Percentiles rank a stretch among this genome's conserved stretches.
Evolutionary conservation across 2,113 vertebrate species (phyloP).

Genomic region (Hemibagrus wyckioides): DNA sequence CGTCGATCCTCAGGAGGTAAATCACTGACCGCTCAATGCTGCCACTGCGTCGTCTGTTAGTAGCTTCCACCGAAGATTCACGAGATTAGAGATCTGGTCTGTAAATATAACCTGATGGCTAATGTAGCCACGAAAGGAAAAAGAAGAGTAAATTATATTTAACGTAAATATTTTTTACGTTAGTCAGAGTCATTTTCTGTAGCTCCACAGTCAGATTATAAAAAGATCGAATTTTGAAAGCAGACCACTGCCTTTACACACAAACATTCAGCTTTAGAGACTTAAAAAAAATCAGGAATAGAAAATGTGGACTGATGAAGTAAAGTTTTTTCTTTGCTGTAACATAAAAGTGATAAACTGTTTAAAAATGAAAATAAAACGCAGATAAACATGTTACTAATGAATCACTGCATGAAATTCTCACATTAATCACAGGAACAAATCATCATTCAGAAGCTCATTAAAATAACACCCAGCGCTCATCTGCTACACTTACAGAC

Average conservation of each 20-base stretch:
- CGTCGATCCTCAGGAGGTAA: slow-evolving; percentile 90
- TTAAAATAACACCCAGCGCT: neutral
- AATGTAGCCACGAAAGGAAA: too few species aligned
- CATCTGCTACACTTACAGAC: too few species aligned
- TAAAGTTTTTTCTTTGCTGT: neutral
- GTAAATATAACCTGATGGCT: neutral
- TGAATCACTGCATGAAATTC: neutral
- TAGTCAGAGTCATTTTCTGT: too few species aligned
- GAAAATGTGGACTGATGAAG: neutral
- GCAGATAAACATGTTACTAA: neutral
- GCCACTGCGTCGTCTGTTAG: neutral
- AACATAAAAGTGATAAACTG: neutral
- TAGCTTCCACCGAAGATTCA: neutral
- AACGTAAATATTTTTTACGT: too few species aligned
- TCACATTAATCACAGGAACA: neutral
- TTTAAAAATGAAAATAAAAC: neutral
- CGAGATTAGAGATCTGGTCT: neutral
- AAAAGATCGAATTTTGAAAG: neutral
- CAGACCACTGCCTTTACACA: neutral
- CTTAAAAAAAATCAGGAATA: neutral
- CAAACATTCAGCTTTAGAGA: neutral
- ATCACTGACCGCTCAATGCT: neutral
- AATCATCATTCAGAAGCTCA: too few species aligned
- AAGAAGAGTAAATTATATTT: neutral
- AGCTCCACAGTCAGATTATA: neutral